Evolutionary conservation across 2,888 invertebrate species (phyloP).

Genomic region (Oxystoma pomonae): DNA sequence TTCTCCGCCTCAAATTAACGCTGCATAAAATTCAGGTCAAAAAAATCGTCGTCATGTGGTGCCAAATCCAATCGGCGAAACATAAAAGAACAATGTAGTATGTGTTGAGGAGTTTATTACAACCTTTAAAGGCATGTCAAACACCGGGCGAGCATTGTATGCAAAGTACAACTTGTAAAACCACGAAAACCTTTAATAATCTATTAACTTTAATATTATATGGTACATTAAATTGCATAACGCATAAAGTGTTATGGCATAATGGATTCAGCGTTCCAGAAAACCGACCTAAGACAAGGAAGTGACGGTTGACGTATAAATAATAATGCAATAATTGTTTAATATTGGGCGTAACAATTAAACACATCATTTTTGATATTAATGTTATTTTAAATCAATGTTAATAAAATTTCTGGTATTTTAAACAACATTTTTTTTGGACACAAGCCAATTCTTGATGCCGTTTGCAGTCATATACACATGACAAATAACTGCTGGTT

Average conservation of each 20-base stretch:
- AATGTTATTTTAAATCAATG: too few relatives aligned
- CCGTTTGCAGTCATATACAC: too few relatives aligned
- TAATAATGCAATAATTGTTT: too few relatives aligned
- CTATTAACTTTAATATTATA: background rate
- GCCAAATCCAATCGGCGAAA: background rate
- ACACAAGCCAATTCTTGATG: too few relatives aligned
- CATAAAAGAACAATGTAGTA: background rate
- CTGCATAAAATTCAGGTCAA: too few relatives aligned
- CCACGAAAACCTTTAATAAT: background rate
- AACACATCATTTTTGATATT: too few relatives aligned
- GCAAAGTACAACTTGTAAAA: background rate
- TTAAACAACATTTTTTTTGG: too few relatives aligned
- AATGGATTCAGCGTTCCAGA: background rate
- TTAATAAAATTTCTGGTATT: too few relatives aligned
- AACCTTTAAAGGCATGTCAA: background rate
- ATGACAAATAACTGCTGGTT: too few relatives aligned
- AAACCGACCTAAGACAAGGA: background rate
- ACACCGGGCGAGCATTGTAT: background rate
- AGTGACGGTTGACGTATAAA: background rate
- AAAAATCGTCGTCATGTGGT: too few relatives aligned
- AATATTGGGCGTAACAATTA: too few relatives aligned
- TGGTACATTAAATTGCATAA: constrained; percentile 3
- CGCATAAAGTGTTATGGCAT: background rate
- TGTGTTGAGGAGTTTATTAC: background rate
- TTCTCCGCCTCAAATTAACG: too few relatives aligned